These are phyloP conservation scores for Aporophyla nigra DNA, from an alignment of 2,888 invertebrate genomes.

Conservation along the genomic window DNA sequence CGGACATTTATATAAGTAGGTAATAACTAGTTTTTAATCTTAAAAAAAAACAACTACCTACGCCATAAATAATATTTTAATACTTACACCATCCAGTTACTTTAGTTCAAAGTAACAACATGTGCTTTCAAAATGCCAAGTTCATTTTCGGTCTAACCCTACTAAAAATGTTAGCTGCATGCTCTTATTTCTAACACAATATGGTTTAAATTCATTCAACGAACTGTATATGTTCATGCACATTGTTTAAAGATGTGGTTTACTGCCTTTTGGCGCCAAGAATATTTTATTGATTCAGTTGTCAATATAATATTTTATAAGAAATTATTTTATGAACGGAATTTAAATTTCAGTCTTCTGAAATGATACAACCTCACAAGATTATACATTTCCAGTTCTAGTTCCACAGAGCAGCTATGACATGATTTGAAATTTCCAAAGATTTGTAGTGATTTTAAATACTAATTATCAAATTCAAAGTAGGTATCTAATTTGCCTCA, in stretches of 20 bases:
- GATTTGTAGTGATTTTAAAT: too few relatives aligned
- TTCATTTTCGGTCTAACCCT: conserved; percentile 6
- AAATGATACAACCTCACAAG: neutral
- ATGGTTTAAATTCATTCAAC: conserved; percentile 43
- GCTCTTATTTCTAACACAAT: conserved; percentile 4
- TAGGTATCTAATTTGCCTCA: too few relatives aligned
- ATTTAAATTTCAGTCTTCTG: conserved; percentile 5
- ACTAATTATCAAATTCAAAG: too few relatives aligned
- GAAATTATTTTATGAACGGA: conserved; percentile 15
- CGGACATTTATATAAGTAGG: too few relatives aligned
- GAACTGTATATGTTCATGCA: neutral
- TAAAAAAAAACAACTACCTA: neutral
- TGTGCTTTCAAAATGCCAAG: conserved; percentile 67
- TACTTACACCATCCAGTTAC: conserved; percentile 54
- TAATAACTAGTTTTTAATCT: too few relatives aligned
- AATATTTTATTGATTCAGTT: conserved; percentile 77
- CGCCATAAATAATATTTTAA: neutral
- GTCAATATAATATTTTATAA: conserved; percentile 65
- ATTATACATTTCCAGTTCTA: neutral
- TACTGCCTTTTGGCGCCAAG: conserved; percentile 82
- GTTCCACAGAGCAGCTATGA: too few relatives aligned
- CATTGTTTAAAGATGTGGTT: conserved; percentile 53
- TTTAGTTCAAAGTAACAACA: conserved; percentile 63
- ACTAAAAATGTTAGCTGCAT: neutral
- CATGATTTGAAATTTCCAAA: too few relatives aligned